Evolutionary conservation across 2,797 vertebrate species (phyloP), one percentile per base, ranked within the genome.

Genomic region (Myotis daubentonii): DNA sequence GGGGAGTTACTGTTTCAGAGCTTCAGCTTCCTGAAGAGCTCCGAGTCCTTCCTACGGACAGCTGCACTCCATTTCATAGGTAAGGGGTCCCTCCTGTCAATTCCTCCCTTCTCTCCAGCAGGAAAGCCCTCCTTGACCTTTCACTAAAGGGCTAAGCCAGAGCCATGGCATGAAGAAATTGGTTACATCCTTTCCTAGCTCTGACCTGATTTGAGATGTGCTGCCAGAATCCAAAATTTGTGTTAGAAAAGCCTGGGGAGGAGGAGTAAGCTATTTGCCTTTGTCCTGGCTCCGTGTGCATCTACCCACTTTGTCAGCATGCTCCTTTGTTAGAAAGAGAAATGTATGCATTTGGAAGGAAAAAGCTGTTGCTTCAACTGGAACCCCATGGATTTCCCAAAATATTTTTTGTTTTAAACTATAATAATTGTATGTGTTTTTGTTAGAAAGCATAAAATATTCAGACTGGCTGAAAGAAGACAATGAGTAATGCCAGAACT

Each of bases 1-100:
- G 89, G 94, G 23, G 94, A 96, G 28, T 57, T 95, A 10, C 41
- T 94, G 38, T 53, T 12, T 44, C 86, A 93, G 82, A 95, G 66
- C 60, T 90, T 96, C 19, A 9, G 8, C 28, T 96, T 96, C 25
- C 66, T 95, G 76, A 71, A 75, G n/a, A 95, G 57, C 28, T 19
- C 71, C 2, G 49, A 82, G 62, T 7, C 80, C 41, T 87, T 68
- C 66, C 65, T 93, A 3, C 41, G 80, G 66, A 8, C 22, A 17
- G 93, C 93, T 41, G 70, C 91, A 15, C 20, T 94, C 80, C 92
- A 23, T 1, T 80, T 92, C 72, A 80, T 94, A 74, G 91, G 91
- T 95, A 87, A 94, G 82, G 28, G 1, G 8, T 85, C 38, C 44
- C 41, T 53, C 28, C 80, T 15, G n/a, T 62, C 1, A 0, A 23